These are phyloP conservation scores for Drosophila sp. DNA, from an alignment of 1,140 invertebrate species.

Conservation along the genomic window DNA sequence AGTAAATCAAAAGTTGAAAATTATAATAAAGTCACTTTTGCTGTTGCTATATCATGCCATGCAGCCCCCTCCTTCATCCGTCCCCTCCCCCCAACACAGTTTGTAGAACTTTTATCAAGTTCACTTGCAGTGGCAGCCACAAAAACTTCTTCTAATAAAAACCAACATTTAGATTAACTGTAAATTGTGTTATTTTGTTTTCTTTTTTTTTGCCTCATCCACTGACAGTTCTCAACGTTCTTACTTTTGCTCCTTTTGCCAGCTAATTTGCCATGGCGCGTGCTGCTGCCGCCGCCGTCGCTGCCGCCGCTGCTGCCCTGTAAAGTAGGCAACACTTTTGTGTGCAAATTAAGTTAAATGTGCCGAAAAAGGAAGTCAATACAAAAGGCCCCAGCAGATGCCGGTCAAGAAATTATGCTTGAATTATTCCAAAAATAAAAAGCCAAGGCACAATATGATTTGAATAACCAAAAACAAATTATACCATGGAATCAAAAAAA, in stretches of 20 bases:
- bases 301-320: constrained; percentile 30
- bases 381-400: constrained; percentile 53
- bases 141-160: constrained; percentile 78
- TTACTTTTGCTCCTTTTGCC: constrained; percentile 26
- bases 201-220: constrained; percentile 28
- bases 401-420: constrained; percentile 69
- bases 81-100: neutral
- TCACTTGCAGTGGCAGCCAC: constrained; percentile 70
- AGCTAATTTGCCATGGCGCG: constrained; percentile 63
- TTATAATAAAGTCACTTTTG: constrained; percentile 80
- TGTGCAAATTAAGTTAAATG: constrained; percentile 52
- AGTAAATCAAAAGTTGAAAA: constrained; percentile 81
- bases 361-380: constrained; percentile 59
- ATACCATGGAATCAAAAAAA: neutral
- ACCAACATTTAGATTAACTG: constrained; percentile 81
- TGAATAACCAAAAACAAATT: constrained; percentile 44
- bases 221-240: constrained; percentile 53
- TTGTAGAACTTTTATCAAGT: constrained; percentile 75
- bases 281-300: constrained; percentile 31
- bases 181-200: constrained; percentile 81
- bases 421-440: constrained; percentile 73
- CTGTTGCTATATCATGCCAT: constrained; percentile 67
- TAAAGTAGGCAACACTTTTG: constrained; percentile 77
- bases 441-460: constrained; percentile 57
- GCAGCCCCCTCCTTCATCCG: neutral